Evolutionary conservation across 2,888 invertebrate species (phyloP), one percentile per base, ranked within the genome.

Genomic region (Actias luna): DNA sequence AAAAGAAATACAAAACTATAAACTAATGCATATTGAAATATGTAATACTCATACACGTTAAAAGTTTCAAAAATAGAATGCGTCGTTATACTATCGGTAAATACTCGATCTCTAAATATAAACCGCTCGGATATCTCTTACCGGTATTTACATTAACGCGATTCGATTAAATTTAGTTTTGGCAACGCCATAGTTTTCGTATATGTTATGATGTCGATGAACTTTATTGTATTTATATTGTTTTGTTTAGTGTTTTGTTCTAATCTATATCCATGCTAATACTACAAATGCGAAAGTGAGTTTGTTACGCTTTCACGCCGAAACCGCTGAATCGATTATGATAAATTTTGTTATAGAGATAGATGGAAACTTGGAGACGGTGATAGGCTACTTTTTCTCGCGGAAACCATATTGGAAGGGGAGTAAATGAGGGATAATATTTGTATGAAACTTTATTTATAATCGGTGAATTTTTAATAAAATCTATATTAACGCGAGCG

Each of bases 151-250:
- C n/a, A 36, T 42, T 42, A 25, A 29, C 59, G 12, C 27, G 42
- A 55, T 29, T 55, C 55, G 55, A 59, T 39, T 42, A 42, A 59
- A 59, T 59, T 59, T 55, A 36, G 31, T 58, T 61, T 61, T 61
- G 39, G 61, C 52, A 35, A 29, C 55, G 25, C 27, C 31, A 25
- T 5, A n/a, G 55, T 29, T 55, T 29, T 55, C 29, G 29, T 55
- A 7, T n/a, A 29, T 29, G 29, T 55, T 55, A 14, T 7, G 29
- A n/a, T 10, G 29, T 55, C 58, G 18, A 8, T 62, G 62, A 58
- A 29, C 55, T 55, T 46, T 29, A 60, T 46, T 46, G 22, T 31
- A 55, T 29, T n/a, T 16, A 16, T 35, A 25, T n/a, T 33, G 27
- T 50, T 52, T 50, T 55, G n/a, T 55, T 10, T 29, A 39, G 18